Evolutionary conservation across 2,888 invertebrate species (phyloP).

Genomic region (Crocallis elinguaria): DNA sequence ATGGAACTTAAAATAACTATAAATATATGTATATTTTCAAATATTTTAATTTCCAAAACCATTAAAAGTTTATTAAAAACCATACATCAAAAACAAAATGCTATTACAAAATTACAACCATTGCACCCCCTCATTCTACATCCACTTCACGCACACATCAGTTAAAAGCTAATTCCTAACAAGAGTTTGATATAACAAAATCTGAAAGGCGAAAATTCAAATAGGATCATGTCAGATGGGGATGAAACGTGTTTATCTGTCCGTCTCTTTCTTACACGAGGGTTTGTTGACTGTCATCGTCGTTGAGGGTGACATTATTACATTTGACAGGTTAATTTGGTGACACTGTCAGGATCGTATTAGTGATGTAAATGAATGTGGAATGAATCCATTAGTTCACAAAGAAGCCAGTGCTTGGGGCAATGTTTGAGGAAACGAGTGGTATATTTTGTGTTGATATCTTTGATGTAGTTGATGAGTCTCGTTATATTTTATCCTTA

Average conservation of each 20-base stretch:
- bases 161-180: conserved; percentile 54
- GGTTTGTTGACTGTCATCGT: conserved; percentile 21
- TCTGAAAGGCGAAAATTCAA: conserved; percentile 73
- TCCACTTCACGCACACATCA: conserved; percentile 9
- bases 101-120: neutral
- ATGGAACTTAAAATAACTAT: no score
- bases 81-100: no score
- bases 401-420: conserved; percentile 65
- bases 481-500: no score
- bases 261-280: conserved; percentile 45
- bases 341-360: conserved; percentile 76
- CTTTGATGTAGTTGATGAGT: neutral
- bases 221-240: conserved; percentile 67
- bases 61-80: no score
- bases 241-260: conserved; percentile 44
- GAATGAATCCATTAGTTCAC: conserved; percentile 83
- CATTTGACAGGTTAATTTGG: conserved; percentile 79
- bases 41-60: no score
- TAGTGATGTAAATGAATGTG: conserved; percentile 83
- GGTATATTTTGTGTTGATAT: conserved; percentile 34
- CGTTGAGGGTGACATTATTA: conserved; percentile 49
- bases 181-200: conserved; percentile 71
- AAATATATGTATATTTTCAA: no score
- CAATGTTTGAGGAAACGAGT: conserved; percentile 63
- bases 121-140: neutral